Evolutionary conservation across 2,797 vertebrate species (phyloP), one percentile per base, ranked within the genome.

Genomic region (Amphiprion clarkii): DNA sequence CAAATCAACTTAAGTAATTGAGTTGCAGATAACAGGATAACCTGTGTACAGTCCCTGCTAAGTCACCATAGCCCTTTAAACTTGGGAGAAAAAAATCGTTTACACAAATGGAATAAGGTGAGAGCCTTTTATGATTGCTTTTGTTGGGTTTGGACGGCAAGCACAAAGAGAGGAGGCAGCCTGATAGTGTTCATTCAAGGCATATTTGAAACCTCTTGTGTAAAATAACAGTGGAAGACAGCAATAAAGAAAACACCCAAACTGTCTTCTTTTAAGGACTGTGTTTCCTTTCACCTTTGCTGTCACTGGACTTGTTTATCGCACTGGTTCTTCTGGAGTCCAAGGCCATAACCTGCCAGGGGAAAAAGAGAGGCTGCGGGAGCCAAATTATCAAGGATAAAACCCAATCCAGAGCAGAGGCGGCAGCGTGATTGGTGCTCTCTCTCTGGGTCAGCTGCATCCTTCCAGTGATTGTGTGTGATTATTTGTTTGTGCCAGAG

Each of bases 221-320:
- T 67, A 46, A 74, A 60, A 66, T 53, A 69, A 69, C 63, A 71
- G 48, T 40, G 23, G 63, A 59, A 77, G 52, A 69, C 51, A 48
- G 63, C 27, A 66, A 71, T 79, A 74, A 78, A 75, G 58, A 63
- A 65, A 54, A 74, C 49, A 33, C n/a, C 58, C 42, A 25, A 63
- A 60, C 56, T 48, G 19, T 29, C 25, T 29, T 11, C 31, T 69
- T 84, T 60, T 65, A 21, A 42, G 31, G 55, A 74, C 63, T 7
- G 17, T 72, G 69, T 77, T 75, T 67, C 70, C 64, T 55, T 53
- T 79, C 63, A 76, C 79, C 76, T 79, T 52, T 59, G 49, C 63
- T 78, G 79, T 79, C 76, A 79, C 44, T 39, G 76, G 29, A 62
- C 40, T 68, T 82, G 67, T 87, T 82, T 84, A 78, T 67, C 71